Evolutionary conservation across 2,797 vertebrate species (phyloP), one percentile per base, ranked within the genome.

Genomic region (Huso huso): DNA sequence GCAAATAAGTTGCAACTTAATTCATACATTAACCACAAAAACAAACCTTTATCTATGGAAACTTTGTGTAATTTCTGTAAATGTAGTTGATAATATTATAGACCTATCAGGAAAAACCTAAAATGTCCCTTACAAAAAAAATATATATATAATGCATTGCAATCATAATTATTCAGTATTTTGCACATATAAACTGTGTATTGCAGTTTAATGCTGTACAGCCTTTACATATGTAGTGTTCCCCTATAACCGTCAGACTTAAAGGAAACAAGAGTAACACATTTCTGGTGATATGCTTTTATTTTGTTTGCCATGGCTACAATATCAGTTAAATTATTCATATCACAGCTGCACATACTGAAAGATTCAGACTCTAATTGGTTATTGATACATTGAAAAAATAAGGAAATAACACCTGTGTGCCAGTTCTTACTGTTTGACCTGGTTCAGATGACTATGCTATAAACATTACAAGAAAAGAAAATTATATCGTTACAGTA

Each of bases 41-140:
- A 71, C 67, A 63, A 60, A 61, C 64, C 23, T 67, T 67, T 67
- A 67, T 67, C 15, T 71, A 61, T 71, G 61, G 62, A 66, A 66
- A 71, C 57, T 12, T 57, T 70, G 6, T 58, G 18, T 51, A 10
- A 60, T 67, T 64, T 67, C 62, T 52, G 62, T 67, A 13, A 67
- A 64, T 51, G 48, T 61, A 7, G 12, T 11, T 7, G 37, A 4
- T 37, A 37, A 37, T 37, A 37, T 37, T 37, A 37, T 37, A 37
- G 37, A 37, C 37, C 37, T 37, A 37, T 37, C 37, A 37, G 37
- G 37, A 37, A 37, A 18, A 37, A 37, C 37, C 37, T 37, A 37
- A 37, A 37, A 37, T 5, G 37, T 37, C 37, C 37, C 37, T 37
- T 37, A 5, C 37, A 37, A 37, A 37, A 4, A 5, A 1, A 4